Evolutionary conservation across 1,140 invertebrate genomes (phyloP).

Genomic region (Drepana arcuata): DNA sequence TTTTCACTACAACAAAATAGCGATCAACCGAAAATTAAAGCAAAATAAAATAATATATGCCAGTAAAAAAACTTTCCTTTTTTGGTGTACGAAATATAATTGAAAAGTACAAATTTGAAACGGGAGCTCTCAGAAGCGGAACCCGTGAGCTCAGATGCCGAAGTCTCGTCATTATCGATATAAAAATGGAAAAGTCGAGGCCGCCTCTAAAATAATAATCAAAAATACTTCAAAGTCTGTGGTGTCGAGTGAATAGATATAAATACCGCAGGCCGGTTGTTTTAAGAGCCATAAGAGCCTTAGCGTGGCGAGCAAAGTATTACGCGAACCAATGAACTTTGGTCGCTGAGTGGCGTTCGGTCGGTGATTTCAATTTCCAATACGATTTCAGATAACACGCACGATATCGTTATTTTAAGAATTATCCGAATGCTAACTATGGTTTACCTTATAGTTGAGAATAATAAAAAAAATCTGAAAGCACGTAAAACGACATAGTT

Average conservation of each 20-base stretch:
- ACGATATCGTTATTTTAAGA: too few species aligned
- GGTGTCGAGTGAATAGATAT: constrained; percentile 24
- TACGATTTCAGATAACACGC: too few species aligned
- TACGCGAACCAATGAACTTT: constrained; percentile 29
- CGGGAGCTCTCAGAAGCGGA: constrained; percentile 6
- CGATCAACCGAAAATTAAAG: too few species aligned
- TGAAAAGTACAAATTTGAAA: constrained; percentile 28
- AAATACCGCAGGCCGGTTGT: constrained; percentile 21
- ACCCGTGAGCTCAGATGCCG: constrained; percentile 11
- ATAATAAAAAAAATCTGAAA: too few species aligned
- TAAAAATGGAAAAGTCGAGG: constrained; percentile 28
- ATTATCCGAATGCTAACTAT: too few species aligned
- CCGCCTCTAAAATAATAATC: constrained; percentile 19
- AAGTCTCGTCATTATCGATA: constrained; percentile 31
- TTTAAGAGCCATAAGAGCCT: constrained; percentile 28
- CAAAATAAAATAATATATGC: constrained; percentile 25
- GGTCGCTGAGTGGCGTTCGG: constrained; percentile 14
- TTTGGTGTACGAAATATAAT: constrained; percentile 19
- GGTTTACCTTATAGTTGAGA: too few species aligned
- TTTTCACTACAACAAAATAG: too few species aligned
- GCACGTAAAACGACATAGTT: too few species aligned
- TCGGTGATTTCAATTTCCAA: constrained; percentile 19
- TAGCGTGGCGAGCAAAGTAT: constrained; percentile 17
- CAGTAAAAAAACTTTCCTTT: constrained; percentile 20
- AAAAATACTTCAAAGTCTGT: constrained; percentile 17